Base-by-base conservation (phyloP, 2,888 invertebrate species). In the Piscicola geometra region DNA sequence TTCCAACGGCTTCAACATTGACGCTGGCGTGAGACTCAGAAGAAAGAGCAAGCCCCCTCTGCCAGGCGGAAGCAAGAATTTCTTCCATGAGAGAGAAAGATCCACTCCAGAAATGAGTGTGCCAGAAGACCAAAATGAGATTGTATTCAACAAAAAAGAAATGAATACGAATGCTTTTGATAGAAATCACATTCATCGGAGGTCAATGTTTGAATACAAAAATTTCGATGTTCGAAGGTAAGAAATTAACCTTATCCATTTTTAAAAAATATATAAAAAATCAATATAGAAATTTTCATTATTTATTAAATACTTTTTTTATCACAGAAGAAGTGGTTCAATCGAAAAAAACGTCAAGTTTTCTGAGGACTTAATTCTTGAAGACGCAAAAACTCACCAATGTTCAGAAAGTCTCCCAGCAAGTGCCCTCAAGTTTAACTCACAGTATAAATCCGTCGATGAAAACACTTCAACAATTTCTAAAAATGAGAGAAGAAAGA, bases 181-280 rank as follows among this genome's bases (percentile, higher is more conserved):
- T 56, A 56, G 60, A 56, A 56, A 25, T n/a, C 60, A 56, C 60
- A 21, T 25, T 9, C 33, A 67, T 67, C 28, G 67, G 2, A 67
- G 67, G 33, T 67, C 67, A 3, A 67, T 67, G 67, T 33, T 30
- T 30, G 67, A 67, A 30, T 28, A 12, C 2, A 56, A n/a, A 56
- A 56, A 18, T 25, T 18, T 25, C 25, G n/a, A 56, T 5, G 25
- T 18, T 3, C 9, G n/a, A 21, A 56, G 25, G 60, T 56, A 21
- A 56, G n/a, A 25, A 25, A 5, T 15, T 25, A 25, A n/a, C n/a
- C n/a, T 25, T 47, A 15, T 47, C 21, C 50, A 21, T 47, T 47
- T 47, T 9, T 15, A 47, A 47, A 47, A 9, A 47, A 15, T 47
- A 21, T 47, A 15, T 47, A 47, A 47, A 47, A 47, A 47, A 47